Percentiles rank a stretch among this genome's conserved stretches.
These are phyloP conservation scores for Luehdorfia chinensis DNA, from an alignment of 1,140 invertebrate genomes.

Conservation along the genomic window DNA sequence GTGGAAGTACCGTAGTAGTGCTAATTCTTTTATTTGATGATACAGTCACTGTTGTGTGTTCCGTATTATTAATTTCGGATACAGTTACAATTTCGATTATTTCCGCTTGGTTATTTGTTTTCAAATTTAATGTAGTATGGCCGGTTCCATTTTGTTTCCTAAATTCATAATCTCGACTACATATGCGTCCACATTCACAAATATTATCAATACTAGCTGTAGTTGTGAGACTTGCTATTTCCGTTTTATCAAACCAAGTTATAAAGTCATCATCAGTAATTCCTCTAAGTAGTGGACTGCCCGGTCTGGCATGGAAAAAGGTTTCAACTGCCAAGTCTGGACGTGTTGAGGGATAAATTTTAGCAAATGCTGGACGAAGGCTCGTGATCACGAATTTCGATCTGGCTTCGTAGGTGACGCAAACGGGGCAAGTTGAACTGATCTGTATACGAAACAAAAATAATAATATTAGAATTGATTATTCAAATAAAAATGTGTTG, in stretches of 20 bases:
- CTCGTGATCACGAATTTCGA: slow-evolving; percentile 79
- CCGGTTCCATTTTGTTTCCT: slow-evolving; percentile 39
- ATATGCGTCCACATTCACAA: slow-evolving; percentile 74
- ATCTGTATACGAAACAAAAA: slow-evolving; percentile 56
- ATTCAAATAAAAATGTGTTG: too few species aligned
- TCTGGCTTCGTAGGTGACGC: slow-evolving; percentile 77
- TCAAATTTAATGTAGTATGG: slow-evolving; percentile 7
- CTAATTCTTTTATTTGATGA: background rate
- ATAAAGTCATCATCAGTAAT: slow-evolving; percentile 81
- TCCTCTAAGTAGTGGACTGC: slow-evolving; percentile 76
- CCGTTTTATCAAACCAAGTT: slow-evolving; percentile 80
- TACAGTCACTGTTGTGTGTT: background rate
- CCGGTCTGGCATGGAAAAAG: slow-evolving; percentile 79
- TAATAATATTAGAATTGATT: too few species aligned
- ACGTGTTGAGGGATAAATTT: slow-evolving; percentile 78
- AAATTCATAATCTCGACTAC: slow-evolving; percentile 66
- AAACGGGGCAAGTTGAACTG: slow-evolving; percentile 78
- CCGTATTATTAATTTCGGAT: slow-evolving; percentile 7
- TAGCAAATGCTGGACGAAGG: slow-evolving; percentile 79
- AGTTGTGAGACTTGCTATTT: slow-evolving; percentile 61
- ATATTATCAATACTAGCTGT: slow-evolving; percentile 66
- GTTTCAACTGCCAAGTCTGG: slow-evolving; percentile 79
- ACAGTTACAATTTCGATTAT: slow-evolving; percentile 12
- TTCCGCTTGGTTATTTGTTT: slow-evolving; percentile 10
- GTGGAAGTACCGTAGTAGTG: slow-evolving; percentile 14